A percentile compares a stretch with the other conserved stretches of the same genome.
These are phyloP conservation scores for Therioaphis trifolii DNA, from an alignment of 2,888 invertebrate genomes.

Conservation along the genomic window DNA sequence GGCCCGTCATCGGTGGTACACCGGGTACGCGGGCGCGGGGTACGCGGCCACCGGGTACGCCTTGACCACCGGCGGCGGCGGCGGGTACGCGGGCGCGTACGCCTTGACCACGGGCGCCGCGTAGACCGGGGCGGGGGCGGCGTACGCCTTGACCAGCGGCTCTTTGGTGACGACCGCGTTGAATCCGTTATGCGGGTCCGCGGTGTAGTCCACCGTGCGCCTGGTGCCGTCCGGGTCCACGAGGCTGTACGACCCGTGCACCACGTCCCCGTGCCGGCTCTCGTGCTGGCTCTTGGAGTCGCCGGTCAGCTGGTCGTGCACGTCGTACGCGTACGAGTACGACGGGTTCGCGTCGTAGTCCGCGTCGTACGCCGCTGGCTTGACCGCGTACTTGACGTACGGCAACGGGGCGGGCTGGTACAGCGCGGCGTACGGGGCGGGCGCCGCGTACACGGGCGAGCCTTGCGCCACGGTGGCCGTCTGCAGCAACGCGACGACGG, in stretches of 20 bases:
- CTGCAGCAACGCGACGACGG: slow-evolving; percentile 66
- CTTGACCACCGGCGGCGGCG: slow-evolving; percentile 9
- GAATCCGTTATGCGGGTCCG: slow-evolving; percentile 67
- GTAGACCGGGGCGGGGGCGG: slow-evolving; percentile 43
- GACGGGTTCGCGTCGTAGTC: slow-evolving; percentile 66
- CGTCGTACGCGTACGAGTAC: slow-evolving; percentile 66
- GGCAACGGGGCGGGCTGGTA: slow-evolving; percentile 63
- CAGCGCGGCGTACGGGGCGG: slow-evolving; percentile 63
- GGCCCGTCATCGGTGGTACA: slow-evolving; percentile 30
- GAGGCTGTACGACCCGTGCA: slow-evolving; percentile 66
- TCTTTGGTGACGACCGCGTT: slow-evolving; percentile 67
- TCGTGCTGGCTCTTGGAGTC: slow-evolving; percentile 67
- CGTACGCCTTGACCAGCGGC: slow-evolving; percentile 64
- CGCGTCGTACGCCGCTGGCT: slow-evolving; percentile 71
- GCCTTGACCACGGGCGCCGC: slow-evolving; percentile 50
- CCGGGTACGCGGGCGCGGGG: slow-evolving; percentile 33
- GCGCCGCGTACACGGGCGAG: slow-evolving; percentile 60
- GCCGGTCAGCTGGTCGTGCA: slow-evolving; percentile 66
- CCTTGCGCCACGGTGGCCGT: slow-evolving; percentile 65
- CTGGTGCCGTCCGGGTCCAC: slow-evolving; percentile 66
- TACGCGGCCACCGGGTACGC: slow-evolving; percentile 27
- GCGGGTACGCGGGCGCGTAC: slow-evolving; percentile 33
- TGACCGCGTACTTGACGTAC: slow-evolving; percentile 66
- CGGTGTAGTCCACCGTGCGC: slow-evolving; percentile 66
- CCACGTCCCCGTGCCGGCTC: slow-evolving; percentile 66